These are phyloP conservation scores for Brachionus paranguensis DNA, from an alignment of 1,140 invertebrate species.

Conservation along the genomic window DNA sequence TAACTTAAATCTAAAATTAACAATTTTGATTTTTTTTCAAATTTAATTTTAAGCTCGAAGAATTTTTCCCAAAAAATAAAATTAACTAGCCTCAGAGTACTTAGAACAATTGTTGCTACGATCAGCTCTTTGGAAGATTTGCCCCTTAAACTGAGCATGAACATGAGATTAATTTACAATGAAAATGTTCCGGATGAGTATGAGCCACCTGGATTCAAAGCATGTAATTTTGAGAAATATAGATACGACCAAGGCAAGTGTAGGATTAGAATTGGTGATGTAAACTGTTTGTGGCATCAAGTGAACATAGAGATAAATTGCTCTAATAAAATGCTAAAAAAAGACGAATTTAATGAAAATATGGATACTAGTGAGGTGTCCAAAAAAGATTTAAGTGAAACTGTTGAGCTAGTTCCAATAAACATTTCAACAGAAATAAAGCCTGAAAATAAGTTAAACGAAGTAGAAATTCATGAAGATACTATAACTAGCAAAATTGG, in stretches of 20 bases:
- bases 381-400: not conserved
- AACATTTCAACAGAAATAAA: not conserved
- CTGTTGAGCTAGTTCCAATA: not conserved
- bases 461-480: not conserved
- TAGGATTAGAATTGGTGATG: not conserved
- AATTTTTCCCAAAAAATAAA: not conserved
- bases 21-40: not conserved
- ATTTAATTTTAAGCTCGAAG: not conserved
- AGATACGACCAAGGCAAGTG: not conserved
- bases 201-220: not conserved
- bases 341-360: constrained; percentile 12
- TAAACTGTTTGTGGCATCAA: constrained; percentile 4
- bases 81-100: not conserved
- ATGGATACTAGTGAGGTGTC: not conserved
- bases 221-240: constrained; percentile 12
- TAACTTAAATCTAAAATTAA: not conserved
- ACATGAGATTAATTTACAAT: not conserved
- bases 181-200: not conserved
- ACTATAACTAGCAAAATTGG: not conserved
- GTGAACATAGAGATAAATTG: not conserved
- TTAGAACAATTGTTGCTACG: not conserved
- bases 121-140: not conserved
- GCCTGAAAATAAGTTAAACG: not conserved
- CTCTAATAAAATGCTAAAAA: not conserved
- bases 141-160: not conserved